phyloP scores from a whole-genome alignment of 2,888 invertebrate genomes.

The Caenorhabditis plicata region DNA sequence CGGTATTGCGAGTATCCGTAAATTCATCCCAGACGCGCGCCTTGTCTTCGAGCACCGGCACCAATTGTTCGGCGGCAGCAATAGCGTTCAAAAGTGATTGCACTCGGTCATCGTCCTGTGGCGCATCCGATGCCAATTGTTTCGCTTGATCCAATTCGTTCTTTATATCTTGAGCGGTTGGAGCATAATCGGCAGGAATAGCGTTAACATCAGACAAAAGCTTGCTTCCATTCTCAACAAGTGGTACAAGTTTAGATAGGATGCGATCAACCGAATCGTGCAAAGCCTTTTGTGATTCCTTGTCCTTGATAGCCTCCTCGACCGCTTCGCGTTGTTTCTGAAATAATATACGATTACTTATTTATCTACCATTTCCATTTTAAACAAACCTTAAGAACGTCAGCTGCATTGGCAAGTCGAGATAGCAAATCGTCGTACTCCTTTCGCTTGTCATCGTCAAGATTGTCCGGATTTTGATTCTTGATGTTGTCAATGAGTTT shows the following conservation, averaged over 20 bases:
- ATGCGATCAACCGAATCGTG: slow-evolving; percentile 28
- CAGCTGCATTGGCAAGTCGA: slow-evolving; percentile 37
- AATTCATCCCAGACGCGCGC: slow-evolving; percentile 44
- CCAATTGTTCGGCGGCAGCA: slow-evolving; percentile 24
- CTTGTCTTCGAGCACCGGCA: slow-evolving; percentile 35
- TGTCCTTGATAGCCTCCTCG: slow-evolving; percentile 32
- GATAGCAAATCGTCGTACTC: slow-evolving; percentile 39
- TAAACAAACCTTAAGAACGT: slow-evolving; percentile 29
- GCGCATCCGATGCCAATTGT: slow-evolving; percentile 14
- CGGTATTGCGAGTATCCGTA: slow-evolving; percentile 38
- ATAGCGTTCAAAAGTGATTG: slow-evolving; percentile 25
- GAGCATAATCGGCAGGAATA: slow-evolving; percentile 34
- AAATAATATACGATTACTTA: slow-evolving; percentile 5
- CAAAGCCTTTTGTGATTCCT: slow-evolving; percentile 27
- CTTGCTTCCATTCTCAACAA: slow-evolving; percentile 34
- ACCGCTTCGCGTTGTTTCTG: slow-evolving; percentile 34
- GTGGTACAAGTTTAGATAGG: slow-evolving; percentile 28
- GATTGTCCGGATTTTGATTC: slow-evolving; percentile 25
- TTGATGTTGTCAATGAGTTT: slow-evolving; percentile 28
- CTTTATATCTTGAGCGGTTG: slow-evolving; percentile 37
- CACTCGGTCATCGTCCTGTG: slow-evolving; percentile 23
- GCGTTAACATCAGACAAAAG: slow-evolving; percentile 40
- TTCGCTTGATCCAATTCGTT: slow-evolving; percentile 28
- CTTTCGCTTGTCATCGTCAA: slow-evolving; percentile 35
- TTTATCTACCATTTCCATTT: slow-evolving; percentile 1